Conservation (phyloP, 1,140 invertebrate species). For the Tetragnatha versicolor region DNA sequence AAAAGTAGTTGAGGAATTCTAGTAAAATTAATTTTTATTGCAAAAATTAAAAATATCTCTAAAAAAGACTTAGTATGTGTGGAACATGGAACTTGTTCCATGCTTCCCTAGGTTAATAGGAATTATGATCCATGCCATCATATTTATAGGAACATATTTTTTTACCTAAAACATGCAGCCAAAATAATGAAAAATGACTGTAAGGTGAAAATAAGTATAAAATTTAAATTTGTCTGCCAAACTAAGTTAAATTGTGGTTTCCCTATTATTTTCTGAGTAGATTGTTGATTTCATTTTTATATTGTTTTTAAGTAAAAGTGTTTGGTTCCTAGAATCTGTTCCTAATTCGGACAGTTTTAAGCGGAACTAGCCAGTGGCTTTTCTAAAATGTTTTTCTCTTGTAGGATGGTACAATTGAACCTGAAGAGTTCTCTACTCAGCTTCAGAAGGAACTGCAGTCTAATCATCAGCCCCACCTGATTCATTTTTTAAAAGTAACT, state of each 20-base stretch:
- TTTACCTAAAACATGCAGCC: too few relatives aligned
- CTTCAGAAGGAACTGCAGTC: slow-evolving; percentile 93
- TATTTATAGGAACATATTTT: too few relatives aligned
- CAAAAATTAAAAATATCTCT: too few relatives aligned
- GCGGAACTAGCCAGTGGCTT: neutral
- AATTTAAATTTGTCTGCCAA: too few relatives aligned
- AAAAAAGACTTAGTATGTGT: too few relatives aligned
- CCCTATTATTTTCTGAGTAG: neutral
- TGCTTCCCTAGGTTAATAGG: too few relatives aligned
- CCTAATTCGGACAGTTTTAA: neutral
- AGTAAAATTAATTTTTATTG: too few relatives aligned
- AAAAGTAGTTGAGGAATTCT: too few relatives aligned
- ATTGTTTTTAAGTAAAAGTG: neutral
- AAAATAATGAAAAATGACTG: too few relatives aligned
- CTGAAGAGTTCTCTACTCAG: slow-evolving; percentile 93
- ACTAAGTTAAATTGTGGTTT: neutral
- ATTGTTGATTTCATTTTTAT: neutral
- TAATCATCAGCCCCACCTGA: slow-evolving; percentile 94
- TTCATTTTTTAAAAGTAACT: slow-evolving; percentile 90
- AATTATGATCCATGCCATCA: too few relatives aligned
- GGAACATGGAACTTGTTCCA: too few relatives aligned
- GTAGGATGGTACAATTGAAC: slow-evolving; percentile 87
- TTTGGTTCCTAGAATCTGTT: neutral
- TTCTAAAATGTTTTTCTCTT: neutral
- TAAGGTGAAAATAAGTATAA: too few relatives aligned